These are phyloP conservation scores for Ciconia maguari DNA, from an alignment of 2,113 vertebrate species.

Conservation along the genomic window DNA sequence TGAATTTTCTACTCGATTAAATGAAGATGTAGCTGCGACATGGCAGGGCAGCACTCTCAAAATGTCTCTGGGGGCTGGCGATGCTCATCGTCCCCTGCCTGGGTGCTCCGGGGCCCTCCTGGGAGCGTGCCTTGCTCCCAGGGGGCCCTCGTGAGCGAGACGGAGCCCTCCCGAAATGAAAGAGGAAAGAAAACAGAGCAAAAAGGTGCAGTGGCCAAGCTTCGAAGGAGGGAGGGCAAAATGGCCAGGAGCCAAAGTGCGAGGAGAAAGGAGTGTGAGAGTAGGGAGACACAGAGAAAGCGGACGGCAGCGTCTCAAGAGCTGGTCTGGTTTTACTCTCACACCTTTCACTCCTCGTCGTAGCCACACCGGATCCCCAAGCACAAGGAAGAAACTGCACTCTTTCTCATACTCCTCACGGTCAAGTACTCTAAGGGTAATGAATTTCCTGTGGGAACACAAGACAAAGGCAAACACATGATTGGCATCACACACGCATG, in stretches of 20 bases:
- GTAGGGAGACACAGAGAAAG: constrained; percentile 79
- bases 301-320: constrained; percentile 75
- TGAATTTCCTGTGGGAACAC: constrained; percentile 94
- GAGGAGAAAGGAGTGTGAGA: constrained; percentile 83
- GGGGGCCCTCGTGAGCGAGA: not conserved
- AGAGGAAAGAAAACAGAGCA: constrained; percentile 60
- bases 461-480: constrained; percentile 89
- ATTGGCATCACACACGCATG: constrained; percentile 80
- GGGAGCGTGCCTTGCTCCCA: not conserved
- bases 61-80: not conserved
- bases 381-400: constrained; percentile 93
- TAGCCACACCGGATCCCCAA: constrained; percentile 91
- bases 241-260: constrained; percentile 61
- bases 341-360: constrained; percentile 94
- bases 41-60: not conserved
- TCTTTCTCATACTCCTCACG: constrained; percentile 94
- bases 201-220: constrained; percentile 67
- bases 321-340: constrained; percentile 83
- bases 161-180: not conserved
- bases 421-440: constrained; percentile 91
- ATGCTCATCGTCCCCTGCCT: not conserved
- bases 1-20: not conserved
- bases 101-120: accelerated
- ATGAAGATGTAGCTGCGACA: not conserved
- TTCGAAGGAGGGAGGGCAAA: constrained; percentile 71